Evolutionary conservation across 2,888 invertebrate genomes (phyloP), one percentile per base, ranked within the genome.

Genomic region (Plagodis pulveraria): DNA sequence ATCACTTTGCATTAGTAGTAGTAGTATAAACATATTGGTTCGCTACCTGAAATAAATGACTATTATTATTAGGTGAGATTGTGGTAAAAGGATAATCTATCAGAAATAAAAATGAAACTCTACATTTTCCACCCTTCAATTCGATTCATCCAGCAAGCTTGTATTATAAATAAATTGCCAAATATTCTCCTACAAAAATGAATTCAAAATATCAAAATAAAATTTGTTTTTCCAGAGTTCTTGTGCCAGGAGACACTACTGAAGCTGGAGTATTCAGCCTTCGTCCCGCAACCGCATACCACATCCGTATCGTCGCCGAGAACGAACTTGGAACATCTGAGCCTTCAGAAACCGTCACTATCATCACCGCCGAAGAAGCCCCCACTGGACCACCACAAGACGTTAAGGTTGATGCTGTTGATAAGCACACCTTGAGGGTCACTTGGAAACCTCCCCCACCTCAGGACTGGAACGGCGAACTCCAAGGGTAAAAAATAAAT

Each of bases 351-450:
- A 96, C 97, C 2, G 98, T 98, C 2, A 97, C 97, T 2, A 98
- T 99, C 67, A 98, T 98, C 65, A 99, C 99, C 35, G 98, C 98
- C 41, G 99, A 99, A 89, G 98, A 98, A 94, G 96, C 95, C 6
- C 96, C 96, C 0, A 96, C 96, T 60, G 97, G 97, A 47, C 96
- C 97, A 62, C 97, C 97, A 46, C 96, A 96, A 65, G 95, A 95
- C 69, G 96, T 97, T 41, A 95, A 97, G 81, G 97, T 98, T 5
- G 97, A 98, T 77, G 96, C 97, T 38, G 95, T 96, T 51, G 97
- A 97, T 83, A 97, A 98, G 81, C 97, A 97, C 67, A 97, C 96
- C 0, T 93, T 98, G 71, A 94, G 96, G 70, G 97, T 98, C 10
- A 96, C 96, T 69, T 98, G 98, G 98, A 98, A 98, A 86, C 97